Evolutionary conservation across 2,113 vertebrate species (phyloP), one percentile per base, ranked within the genome.

Genomic region (Ptilonorhynchus violaceus): DNA sequence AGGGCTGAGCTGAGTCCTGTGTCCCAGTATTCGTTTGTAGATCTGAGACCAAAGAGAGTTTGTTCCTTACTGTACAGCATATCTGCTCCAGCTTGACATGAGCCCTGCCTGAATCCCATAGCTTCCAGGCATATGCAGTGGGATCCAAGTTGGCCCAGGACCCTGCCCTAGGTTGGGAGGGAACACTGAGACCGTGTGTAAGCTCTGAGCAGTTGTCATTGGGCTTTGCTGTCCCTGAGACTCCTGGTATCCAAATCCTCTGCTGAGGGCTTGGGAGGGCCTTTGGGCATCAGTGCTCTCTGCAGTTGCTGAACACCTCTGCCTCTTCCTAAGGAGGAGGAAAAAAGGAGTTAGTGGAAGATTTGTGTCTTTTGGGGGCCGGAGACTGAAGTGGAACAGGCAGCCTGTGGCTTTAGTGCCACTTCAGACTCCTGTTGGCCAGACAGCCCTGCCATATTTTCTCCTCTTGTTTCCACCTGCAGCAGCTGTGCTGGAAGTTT

Each of bases 31-130:
- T 39, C 11, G 2, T 30, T 20, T 58, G 11, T 27, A 41, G 30
- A 14, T 77, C 10, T 44, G 52, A 76, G 39, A 18, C 16, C 15
- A 24, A 25, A 11, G 28, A 49, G 28, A 55, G 19, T 46, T 81
- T 62, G 16, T n/a, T 64, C 23, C 15, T 74, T 63, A 4, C 21
- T 5, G 7, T 6, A 4, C 42, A 33, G 35, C 2, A 0, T 17
- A 6, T 28, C 30, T 73, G 62, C 41, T 62, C 13, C 3, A 2
- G 58, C 55, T 73, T 88, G 31, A 35, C 11, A 2, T 0, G 0
- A 59, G 41, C 27, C 27, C 27, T 69, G 63, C 47, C 39, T 66
- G n/a, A 13, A 31, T 13, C 58, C 8, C 0, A 7, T 17, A 44
- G 27, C 31, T 68, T 41, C 37, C 41, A 68, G 56, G 15, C 18